Conservation (phyloP, 2,113 vertebrate genomes). For the Cyrtonyx montezumae region DNA sequence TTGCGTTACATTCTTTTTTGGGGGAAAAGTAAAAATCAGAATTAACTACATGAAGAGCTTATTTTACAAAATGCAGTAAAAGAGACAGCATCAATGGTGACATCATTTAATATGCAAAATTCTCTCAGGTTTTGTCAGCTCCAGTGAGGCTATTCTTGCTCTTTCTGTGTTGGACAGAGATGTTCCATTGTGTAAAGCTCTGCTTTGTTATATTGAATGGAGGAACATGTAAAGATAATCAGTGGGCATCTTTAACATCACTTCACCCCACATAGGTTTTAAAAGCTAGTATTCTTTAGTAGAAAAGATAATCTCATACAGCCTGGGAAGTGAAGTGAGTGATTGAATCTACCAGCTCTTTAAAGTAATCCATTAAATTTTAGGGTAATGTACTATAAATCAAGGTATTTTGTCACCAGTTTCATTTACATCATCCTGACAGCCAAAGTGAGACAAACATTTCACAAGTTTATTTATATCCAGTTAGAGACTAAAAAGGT, state of each 20-base stretch:
- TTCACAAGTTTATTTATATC: neutral
- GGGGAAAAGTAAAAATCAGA: neutral
- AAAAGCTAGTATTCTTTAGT: neutral
- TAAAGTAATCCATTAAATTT: neutral
- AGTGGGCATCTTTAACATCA: neutral
- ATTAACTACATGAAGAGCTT: neutral
- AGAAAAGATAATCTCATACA: neutral
- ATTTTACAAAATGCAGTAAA: neutral
- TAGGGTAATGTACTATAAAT: neutral
- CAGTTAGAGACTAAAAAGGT: neutral
- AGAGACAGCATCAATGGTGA: neutral
- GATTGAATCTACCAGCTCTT: neutral
- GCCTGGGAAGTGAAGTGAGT: neutral
- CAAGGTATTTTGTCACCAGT: neutral
- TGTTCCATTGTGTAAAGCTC: neutral
- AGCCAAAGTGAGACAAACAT: neutral
- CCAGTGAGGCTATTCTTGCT: conserved; percentile 18
- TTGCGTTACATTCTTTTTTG: neutral
- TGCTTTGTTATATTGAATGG: conserved; percentile 2
- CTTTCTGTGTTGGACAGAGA: conserved; percentile 6
- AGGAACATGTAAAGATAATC: neutral
- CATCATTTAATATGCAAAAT: neutral
- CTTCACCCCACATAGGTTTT: neutral
- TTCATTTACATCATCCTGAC: neutral
- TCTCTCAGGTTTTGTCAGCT: neutral